Evolutionary conservation across 2,888 invertebrate genomes (phyloP).

Genomic region (Pseudococcus longispinus): DNA sequence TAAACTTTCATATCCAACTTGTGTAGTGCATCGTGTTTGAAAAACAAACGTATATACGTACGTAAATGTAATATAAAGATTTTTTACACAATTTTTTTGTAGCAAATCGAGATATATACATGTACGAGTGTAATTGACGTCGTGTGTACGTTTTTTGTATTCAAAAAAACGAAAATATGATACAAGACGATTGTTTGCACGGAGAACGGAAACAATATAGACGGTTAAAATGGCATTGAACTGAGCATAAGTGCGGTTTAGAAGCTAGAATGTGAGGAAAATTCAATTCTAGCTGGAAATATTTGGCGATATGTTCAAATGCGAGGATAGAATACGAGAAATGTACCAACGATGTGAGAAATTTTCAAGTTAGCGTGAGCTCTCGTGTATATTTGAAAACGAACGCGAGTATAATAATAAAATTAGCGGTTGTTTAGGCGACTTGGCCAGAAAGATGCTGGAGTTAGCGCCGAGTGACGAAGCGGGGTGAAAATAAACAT

Average conservation of each 20-base stretch:
- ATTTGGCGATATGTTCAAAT: background rate
- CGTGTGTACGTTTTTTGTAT: background rate
- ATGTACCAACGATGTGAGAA: background rate
- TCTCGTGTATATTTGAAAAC: background rate
- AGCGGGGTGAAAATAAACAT: conserved; percentile 8
- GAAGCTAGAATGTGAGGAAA: background rate
- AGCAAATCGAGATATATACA: background rate
- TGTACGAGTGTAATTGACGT: background rate
- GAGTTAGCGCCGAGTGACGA: background rate
- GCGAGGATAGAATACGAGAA: background rate
- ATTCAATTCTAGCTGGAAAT: background rate
- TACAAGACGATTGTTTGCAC: background rate
- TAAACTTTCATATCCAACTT: background rate
- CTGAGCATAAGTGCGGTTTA: background rate
- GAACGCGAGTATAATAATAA: background rate
- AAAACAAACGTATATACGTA: background rate
- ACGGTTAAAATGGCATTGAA: conserved; percentile 26
- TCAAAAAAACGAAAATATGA: background rate
- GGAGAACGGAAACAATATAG: background rate
- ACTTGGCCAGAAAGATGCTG: background rate
- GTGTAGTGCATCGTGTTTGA: too few relatives aligned
- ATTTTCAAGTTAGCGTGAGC: background rate
- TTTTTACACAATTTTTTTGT: background rate
- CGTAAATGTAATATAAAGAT: background rate
- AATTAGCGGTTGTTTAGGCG: conserved; percentile 7